Conservation (phyloP, 2,888 invertebrate genomes). For the Macaria notata region DNA sequence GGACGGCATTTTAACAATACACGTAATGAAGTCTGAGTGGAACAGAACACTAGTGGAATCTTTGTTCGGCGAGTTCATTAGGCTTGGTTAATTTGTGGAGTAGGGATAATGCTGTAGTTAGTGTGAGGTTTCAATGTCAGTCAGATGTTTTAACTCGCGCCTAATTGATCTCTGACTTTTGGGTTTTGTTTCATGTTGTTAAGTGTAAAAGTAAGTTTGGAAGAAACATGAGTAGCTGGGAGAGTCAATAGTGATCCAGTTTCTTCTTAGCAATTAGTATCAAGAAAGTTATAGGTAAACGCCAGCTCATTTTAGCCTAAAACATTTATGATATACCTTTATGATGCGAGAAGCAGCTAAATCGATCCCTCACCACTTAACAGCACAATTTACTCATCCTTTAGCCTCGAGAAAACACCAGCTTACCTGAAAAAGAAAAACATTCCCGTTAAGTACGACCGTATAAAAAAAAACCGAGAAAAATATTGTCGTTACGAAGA, state of each 20-base stretch:
- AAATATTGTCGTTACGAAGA: constrained; percentile 6
- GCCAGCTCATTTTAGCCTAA: too few relatives aligned
- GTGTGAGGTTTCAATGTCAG: constrained; percentile 26
- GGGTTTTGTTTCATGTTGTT: constrained; percentile 18
- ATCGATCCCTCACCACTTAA: neutral
- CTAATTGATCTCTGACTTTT: constrained; percentile 24
- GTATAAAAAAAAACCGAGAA: constrained; percentile 1
- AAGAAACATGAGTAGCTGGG: neutral
- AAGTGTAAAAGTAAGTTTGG: constrained; percentile 3
- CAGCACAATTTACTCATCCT: neutral
- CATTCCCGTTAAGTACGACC: neutral
- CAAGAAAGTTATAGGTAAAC: too few relatives aligned
- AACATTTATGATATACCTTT: too few relatives aligned
- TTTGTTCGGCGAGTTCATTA: constrained; percentile 31
- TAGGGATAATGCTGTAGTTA: constrained; percentile 26
- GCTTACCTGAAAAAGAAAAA: constrained; percentile 24
- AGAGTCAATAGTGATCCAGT: too few relatives aligned
- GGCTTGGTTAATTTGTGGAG: constrained; percentile 27
- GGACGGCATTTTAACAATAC: constrained; percentile 43
- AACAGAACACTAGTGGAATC: constrained; percentile 39
- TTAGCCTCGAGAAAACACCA: too few relatives aligned
- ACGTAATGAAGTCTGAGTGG: constrained; percentile 44
- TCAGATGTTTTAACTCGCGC: constrained; percentile 22
- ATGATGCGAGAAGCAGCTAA: neutral
- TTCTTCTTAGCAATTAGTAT: too few relatives aligned